Percentiles rank a stretch among this genome's conserved stretches.
Conservation (phyloP, 2,797 vertebrate species). For the Florisuga fusca region DNA sequence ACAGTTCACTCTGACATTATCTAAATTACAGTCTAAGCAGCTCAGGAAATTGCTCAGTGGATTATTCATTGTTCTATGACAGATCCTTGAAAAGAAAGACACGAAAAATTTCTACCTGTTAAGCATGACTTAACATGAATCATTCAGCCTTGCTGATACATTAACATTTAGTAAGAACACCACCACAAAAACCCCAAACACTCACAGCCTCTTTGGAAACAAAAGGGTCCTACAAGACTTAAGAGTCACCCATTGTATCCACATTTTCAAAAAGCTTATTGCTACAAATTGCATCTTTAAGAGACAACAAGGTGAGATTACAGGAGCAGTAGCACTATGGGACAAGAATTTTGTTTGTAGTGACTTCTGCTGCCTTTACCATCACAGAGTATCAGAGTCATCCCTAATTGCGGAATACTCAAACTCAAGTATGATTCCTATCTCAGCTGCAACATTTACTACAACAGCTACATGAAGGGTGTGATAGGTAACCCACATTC, state of each 20-base stretch:
- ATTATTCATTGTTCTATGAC: background rate
- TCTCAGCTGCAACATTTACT: conserved; percentile 9
- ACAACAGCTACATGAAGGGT: background rate
- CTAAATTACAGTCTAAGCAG: background rate
- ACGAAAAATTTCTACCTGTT: background rate
- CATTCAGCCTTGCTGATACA: background rate
- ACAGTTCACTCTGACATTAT: background rate
- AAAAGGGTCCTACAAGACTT: background rate
- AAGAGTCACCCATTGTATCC: background rate
- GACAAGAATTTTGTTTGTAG: background rate
- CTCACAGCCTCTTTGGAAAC: background rate
- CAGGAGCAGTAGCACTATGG: background rate
- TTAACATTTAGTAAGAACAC: background rate
- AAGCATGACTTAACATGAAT: background rate
- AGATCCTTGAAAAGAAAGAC: conserved; percentile 21
- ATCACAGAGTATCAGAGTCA: background rate
- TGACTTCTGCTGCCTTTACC: background rate
- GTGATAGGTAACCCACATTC: conserved; percentile 8
- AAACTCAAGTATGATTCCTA: background rate
- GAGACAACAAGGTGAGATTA: background rate
- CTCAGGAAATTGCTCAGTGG: conserved; percentile 33
- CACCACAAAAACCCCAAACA: background rate
- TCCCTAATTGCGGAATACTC: conserved; percentile 25
- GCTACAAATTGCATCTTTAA: background rate
- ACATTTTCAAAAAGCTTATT: background rate